A percentile compares a stretch with the other conserved stretches of the same genome.
Evolutionary conservation across 2,797 vertebrate genomes (phyloP).

Genomic region (Carduelis carduelis): DNA sequence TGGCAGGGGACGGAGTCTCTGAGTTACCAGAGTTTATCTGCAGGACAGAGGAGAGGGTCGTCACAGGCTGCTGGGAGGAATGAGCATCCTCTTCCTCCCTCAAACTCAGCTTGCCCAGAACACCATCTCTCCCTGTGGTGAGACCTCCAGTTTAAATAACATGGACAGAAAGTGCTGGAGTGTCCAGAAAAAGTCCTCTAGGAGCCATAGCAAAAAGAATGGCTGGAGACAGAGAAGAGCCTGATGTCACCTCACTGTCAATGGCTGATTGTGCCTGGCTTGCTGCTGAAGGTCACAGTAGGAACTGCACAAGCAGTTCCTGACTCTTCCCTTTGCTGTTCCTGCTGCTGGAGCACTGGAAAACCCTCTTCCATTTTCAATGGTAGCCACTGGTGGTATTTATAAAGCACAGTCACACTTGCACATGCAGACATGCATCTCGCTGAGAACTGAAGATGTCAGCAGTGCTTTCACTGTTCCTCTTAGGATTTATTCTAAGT

Average conservation of each 20-base stretch:
- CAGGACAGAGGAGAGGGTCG: background rate
- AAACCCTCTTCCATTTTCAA: background rate
- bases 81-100: background rate
- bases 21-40: background rate
- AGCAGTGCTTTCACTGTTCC: slow-evolving; percentile 49
- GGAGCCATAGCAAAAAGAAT: background rate
- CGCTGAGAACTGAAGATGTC: slow-evolving; percentile 50
- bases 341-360: background rate
- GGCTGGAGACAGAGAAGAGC: background rate
- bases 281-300: background rate
- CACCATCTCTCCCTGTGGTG: background rate
- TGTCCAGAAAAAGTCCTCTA: background rate
- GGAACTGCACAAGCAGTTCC: background rate
- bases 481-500: slow-evolving; percentile 65
- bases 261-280: background rate
- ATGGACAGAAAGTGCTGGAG: background rate
- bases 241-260: background rate
- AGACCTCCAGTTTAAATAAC: background rate
- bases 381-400: slow-evolving; percentile 25
- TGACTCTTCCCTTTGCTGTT: background rate
- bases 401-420: slow-evolving; percentile 1
- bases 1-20: background rate
- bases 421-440: slow-evolving; percentile 31
- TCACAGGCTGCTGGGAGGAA: background rate
- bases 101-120: background rate